These are phyloP conservation scores for Daboia siamensis DNA, from an alignment of 2,113 vertebrate species.

Conservation along the genomic window DNA sequence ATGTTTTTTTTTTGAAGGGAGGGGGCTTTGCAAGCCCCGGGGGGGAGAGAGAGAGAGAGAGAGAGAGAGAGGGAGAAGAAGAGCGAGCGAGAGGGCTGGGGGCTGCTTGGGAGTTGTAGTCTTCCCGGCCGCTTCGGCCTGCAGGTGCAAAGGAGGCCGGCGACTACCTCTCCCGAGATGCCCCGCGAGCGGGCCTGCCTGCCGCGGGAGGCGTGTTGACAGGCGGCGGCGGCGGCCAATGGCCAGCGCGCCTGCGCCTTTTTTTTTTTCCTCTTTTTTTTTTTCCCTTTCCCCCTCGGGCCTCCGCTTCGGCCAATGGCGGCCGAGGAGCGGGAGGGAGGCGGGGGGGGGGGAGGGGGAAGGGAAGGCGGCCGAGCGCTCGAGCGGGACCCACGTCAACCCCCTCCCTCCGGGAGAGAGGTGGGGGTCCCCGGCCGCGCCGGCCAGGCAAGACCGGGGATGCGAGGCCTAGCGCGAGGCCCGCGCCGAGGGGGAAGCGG, in stretches of 20 bases:
- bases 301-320: neutral
- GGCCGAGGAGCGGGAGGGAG: neutral
- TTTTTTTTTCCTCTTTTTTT: neutral
- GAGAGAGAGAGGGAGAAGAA: neutral
- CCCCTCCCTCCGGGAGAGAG: slow-evolving; percentile 13
- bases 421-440: slow-evolving; percentile 10
- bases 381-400: slow-evolving; percentile 5
- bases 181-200: slow-evolving; percentile 64
- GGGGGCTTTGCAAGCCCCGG: slow-evolving; percentile 22
- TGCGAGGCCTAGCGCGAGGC: neutral
- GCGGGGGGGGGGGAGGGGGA: neutral
- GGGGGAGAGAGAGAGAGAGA: slow-evolving; percentile 1
- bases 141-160: slow-evolving; percentile 54
- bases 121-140: slow-evolving; percentile 33
- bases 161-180: slow-evolving; percentile 76
- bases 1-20: neutral
- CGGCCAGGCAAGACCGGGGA: slow-evolving; percentile 22
- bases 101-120: slow-evolving; percentile 77
- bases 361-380: neutral
- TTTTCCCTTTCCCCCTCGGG: neutral
- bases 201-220: slow-evolving; percentile 77
- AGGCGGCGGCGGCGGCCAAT: slow-evolving; percentile 50
- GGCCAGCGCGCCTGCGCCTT: neutral
- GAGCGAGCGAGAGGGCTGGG: neutral
- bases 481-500: neutral